Percentiles rank a stretch among this genome's conserved stretches.
phyloP scores from a whole-genome alignment of 2,113 vertebrate species.

The Origma solitaria region DNA sequence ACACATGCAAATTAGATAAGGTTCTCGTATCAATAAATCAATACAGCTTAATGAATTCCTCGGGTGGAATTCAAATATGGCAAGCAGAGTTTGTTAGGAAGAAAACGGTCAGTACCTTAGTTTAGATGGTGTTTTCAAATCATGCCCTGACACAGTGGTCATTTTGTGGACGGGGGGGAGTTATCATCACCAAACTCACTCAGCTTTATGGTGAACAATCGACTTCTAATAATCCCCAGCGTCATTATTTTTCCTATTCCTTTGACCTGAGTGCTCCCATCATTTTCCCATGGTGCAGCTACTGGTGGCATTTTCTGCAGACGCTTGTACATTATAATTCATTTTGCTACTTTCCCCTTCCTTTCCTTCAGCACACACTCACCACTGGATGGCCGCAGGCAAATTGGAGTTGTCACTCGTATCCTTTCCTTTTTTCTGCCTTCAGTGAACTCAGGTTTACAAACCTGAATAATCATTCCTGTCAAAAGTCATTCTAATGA shows the following conservation, averaged over 20 bases:
- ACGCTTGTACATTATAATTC: not conserved
- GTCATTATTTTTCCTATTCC: not conserved
- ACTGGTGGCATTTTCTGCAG: not conserved
- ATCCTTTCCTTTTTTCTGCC: not conserved
- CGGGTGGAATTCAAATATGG: conserved; percentile 23
- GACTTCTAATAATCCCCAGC: not conserved
- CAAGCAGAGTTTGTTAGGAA: not conserved
- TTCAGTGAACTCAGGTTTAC: not conserved
- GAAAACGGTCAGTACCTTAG: not conserved
- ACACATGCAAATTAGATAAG: conserved; percentile 51
- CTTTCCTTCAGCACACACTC: too few species aligned
- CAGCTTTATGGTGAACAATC: not conserved
- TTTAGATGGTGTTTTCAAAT: not conserved
- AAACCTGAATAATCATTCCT: not conserved
- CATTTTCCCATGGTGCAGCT: accelerated
- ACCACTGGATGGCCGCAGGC: not conserved
- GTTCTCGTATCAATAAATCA: conserved; percentile 51
- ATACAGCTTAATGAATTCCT: conserved; percentile 40
- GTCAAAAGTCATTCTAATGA: not conserved
- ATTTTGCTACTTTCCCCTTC: not conserved
- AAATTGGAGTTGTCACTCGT: not conserved
- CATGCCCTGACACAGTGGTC: not conserved
- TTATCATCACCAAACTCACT: not conserved
- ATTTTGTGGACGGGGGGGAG: not conserved
- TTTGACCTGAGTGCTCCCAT: not conserved